Percentiles rank a stretch among this genome's conserved stretches.
Evolutionary conservation across 2,888 invertebrate species (phyloP).

Genomic region (Mesopsocus fuscifrons): DNA sequence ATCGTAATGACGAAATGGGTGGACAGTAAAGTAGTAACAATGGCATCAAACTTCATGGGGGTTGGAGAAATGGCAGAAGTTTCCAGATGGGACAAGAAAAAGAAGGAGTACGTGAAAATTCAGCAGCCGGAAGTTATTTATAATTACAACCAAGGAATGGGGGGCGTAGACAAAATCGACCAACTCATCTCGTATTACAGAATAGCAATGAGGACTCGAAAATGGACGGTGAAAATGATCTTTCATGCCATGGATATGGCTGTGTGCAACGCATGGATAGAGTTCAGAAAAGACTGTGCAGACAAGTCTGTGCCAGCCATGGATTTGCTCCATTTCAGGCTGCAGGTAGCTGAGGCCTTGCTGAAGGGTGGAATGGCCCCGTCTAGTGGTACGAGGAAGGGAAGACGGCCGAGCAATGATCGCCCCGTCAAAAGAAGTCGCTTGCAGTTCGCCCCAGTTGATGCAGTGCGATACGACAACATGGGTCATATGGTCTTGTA

Average conservation of each 20-base stretch:
- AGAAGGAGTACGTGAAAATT: conserved; percentile 3
- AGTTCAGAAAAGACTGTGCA: background rate
- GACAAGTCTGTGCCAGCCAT: background rate
- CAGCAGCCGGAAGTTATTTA: background rate
- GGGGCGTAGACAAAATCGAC: background rate
- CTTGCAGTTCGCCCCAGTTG: background rate
- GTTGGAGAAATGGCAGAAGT: conserved; percentile 16
- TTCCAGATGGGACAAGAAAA: conserved; percentile 17
- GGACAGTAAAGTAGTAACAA: conserved; percentile 17
- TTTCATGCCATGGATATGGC: conserved; percentile 6
- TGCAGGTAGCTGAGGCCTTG: background rate
- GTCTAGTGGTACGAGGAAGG: background rate
- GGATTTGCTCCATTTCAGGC: background rate
- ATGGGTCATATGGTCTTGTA: background rate
- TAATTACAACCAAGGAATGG: conserved; percentile 5
- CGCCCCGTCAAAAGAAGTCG: background rate
- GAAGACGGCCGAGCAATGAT: background rate
- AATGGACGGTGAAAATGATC: conserved; percentile 10
- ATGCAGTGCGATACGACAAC: background rate
- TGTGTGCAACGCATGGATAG: background rate
- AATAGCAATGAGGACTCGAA: conserved; percentile 8
- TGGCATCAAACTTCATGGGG: conserved; percentile 17
- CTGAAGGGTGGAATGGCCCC: background rate
- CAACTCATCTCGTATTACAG: conserved; percentile 1
- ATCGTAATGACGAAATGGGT: conserved; percentile 14